A percentile compares a stretch with the other conserved stretches of the same genome.
Evolutionary conservation across 2,888 invertebrate species (phyloP).

Genomic region (Netelia fuscicornis): DNA sequence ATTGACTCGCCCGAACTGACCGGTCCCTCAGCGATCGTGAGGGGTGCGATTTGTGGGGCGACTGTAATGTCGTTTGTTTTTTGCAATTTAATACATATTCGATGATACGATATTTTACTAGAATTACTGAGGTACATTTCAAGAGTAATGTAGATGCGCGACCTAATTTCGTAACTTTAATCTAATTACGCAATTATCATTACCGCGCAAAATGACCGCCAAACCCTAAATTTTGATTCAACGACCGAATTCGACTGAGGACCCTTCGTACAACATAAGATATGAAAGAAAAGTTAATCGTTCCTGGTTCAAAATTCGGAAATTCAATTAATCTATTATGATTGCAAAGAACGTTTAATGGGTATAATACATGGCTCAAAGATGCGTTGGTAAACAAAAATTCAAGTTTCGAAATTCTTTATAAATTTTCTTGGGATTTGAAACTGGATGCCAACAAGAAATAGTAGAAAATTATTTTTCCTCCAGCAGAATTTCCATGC

Average conservation of each 20-base stretch:
- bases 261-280: too few relatives aligned
- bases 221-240: not conserved
- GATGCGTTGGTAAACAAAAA: too few relatives aligned
- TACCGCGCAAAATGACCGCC: not conserved
- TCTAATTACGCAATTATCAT: not conserved
- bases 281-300: too few relatives aligned
- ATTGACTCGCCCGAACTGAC: constrained; percentile 92
- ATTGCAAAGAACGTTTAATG: too few relatives aligned
- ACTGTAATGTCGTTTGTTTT: constrained; percentile 84
- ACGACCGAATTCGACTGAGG: not conserved
- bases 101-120: not conserved
- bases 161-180: constrained; percentile 39
- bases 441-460: too few relatives aligned
- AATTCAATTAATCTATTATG: too few relatives aligned
- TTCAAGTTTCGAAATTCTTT: too few relatives aligned
- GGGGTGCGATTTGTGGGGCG: constrained; percentile 90
- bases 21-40: constrained; percentile 91
- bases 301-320: too few relatives aligned
- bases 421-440: too few relatives aligned
- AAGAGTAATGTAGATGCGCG: constrained; percentile 56
- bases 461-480: too few relatives aligned
- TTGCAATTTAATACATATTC: constrained; percentile 14
- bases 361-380: too few relatives aligned
- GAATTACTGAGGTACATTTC: not conserved
- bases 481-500: too few relatives aligned